Base-by-base conservation (phyloP, 2,113 vertebrate genomes). In the Eulacestoma nigropectus region DNA sequence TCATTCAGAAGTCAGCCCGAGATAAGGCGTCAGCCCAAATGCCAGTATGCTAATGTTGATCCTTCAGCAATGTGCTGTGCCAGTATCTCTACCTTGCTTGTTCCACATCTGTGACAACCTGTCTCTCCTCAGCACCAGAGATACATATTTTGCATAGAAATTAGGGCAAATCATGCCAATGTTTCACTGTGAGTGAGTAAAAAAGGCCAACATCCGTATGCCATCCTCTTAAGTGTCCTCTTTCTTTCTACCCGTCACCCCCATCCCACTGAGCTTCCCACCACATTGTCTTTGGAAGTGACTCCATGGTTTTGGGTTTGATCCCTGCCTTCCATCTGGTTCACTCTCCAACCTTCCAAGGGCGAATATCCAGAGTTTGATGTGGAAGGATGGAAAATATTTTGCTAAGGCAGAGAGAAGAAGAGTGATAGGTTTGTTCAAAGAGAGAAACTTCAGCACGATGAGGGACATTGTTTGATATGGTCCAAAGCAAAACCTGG, bases 1-100 rank as follows among this genome's bases (percentile, higher is more conserved):
- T 87, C 91, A 95, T 91, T 94, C 94, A 65, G 87, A 92, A 87
- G 56, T 42, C 53, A 32, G 46, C 26, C 39, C 0, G 20, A 83
- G 96, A 97, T 84, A 95, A 95, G 56, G 76, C 1, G 0, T 39
- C 82, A 68, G 91, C 74, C 85, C 77, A 96, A 97, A 97, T 96
- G 92, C 82, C 96, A 95, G 9, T 67, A 94, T 95, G 95, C 87
- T 89, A 97, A 97, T 96, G 33, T 1, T 1, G 68, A 39, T 90
- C 49, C 55, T 86, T 79, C 6, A 60, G 89, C 84, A 59, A 22
- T 6, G 57, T 23, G 37, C 32, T 33, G 37, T 18, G 16, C 67
- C 53, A 29, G 70, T 73, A 73, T 93, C 88, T 91, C 68, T 41
- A 30, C 50, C 41, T 22, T 0, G 7, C 27, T 52, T 83, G 42